phyloP scores from a whole-genome alignment of 2,888 invertebrate species.

The Pherbina coryleti region DNA sequence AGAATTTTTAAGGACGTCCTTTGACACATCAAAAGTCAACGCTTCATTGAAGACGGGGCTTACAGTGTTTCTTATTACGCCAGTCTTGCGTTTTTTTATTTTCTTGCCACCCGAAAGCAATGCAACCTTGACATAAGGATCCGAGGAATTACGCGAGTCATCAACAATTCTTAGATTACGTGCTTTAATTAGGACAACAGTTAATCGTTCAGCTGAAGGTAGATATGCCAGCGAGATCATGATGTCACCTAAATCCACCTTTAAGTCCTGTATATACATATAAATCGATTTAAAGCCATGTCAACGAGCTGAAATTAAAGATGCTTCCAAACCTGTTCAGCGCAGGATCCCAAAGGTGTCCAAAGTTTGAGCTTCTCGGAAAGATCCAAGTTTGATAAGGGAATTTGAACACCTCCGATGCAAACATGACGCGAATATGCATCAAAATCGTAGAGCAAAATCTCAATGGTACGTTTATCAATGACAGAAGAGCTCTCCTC shows the following conservation, averaged over 20 bases:
- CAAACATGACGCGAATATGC: constrained; percentile 76
- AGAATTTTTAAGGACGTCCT: constrained; percentile 72
- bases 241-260: constrained; percentile 89
- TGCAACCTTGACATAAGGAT: constrained; percentile 95
- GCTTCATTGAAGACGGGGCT: constrained; percentile 95
- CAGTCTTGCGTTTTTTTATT: constrained; percentile 94
- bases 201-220: constrained; percentile 90
- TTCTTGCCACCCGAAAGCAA: constrained; percentile 89
- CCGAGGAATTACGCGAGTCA: constrained; percentile 89
- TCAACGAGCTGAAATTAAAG: not conserved
- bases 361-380: constrained; percentile 73
- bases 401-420: constrained; percentile 74
- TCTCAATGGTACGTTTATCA: constrained; percentile 73
- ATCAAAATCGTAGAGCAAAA: constrained; percentile 77
- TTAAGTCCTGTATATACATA: constrained; percentile 67
- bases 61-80: constrained; percentile 87
- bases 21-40: constrained; percentile 90
- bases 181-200: constrained; percentile 91
- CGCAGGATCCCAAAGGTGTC: constrained; percentile 72
- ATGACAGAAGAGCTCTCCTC: constrained; percentile 73
- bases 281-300: not conserved
- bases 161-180: constrained; percentile 93
- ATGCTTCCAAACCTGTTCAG: constrained; percentile 66
- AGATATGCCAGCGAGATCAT: constrained; percentile 93
- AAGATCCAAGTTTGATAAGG: constrained; percentile 72